These are phyloP conservation scores for Lanius collurio DNA, from an alignment of 2,113 vertebrate species.

Conservation along the genomic window DNA sequence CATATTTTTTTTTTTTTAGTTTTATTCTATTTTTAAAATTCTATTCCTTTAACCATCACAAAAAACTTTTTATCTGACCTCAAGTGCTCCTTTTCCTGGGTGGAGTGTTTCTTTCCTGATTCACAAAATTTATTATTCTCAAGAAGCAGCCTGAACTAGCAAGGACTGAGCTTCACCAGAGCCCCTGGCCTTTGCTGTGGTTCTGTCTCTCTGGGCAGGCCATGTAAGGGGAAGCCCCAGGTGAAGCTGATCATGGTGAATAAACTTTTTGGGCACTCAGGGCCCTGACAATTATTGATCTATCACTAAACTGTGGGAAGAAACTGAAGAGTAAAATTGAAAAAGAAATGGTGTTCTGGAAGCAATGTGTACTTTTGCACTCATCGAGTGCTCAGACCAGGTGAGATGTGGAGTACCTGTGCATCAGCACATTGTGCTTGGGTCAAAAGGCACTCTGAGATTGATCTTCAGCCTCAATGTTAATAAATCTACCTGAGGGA, in stretches of 20 bases:
- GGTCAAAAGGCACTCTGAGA: fast-evolving
- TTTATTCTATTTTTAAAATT: neutral
- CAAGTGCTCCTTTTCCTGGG: neutral
- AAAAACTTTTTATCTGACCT: neutral
- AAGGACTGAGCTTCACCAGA: neutral
- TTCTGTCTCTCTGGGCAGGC: neutral
- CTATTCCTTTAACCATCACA: neutral
- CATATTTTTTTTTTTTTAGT: neutral
- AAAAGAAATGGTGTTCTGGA: neutral
- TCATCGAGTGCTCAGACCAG: neutral
- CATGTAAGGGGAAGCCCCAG: neutral
- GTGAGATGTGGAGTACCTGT: neutral
- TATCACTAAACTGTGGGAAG: neutral
- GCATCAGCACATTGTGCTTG: neutral
- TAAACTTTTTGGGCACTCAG: neutral
- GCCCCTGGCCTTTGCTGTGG: neutral
- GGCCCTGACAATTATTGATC: neutral
- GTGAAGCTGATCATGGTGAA: neutral
- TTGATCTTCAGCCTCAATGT: neutral
- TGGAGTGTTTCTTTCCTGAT: neutral
- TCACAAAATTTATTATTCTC: neutral
- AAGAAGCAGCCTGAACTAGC: neutral
- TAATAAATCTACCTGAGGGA: neutral
- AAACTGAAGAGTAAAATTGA: neutral
- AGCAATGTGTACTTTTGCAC: neutral